These are phyloP conservation scores for Gortyna flavago DNA, from an alignment of 2,888 invertebrate species.

Conservation along the genomic window DNA sequence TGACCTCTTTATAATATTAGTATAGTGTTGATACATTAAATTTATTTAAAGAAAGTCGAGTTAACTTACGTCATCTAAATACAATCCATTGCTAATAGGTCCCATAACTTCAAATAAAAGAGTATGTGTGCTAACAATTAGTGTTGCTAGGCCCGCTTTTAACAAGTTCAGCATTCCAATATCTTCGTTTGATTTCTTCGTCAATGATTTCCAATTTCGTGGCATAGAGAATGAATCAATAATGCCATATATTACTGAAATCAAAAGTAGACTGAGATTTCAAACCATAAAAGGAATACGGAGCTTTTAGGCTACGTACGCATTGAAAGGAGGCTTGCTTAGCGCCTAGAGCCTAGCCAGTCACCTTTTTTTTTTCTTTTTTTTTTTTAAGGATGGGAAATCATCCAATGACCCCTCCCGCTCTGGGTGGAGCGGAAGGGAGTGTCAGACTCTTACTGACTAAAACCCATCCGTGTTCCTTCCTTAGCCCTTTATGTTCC, in stretches of 20 bases:
- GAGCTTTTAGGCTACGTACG: too few species aligned
- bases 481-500: too few species aligned
- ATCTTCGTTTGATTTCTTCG: conserved; percentile 27
- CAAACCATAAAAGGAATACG: not conserved
- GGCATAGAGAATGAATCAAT: conserved; percentile 28
- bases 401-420: too few species aligned
- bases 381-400: too few species aligned
- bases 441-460: too few species aligned
- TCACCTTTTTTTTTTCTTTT: too few species aligned
- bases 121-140: conserved; percentile 23
- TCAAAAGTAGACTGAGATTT: not conserved
- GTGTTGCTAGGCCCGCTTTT: not conserved
- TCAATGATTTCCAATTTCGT: conserved; percentile 49
- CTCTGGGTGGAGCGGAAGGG: too few species aligned
- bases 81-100: conserved; percentile 45
- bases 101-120: conserved; percentile 22
- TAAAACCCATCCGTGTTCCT: too few species aligned
- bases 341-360: too few species aligned
- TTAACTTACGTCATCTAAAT: conserved; percentile 26
- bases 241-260: conserved; percentile 31
- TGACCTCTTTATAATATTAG: not conserved
- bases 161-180: conserved; percentile 31
- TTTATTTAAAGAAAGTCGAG: not conserved
- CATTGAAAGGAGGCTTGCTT: too few species aligned
- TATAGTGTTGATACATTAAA: not conserved